Base-by-base conservation (phyloP, 2,797 vertebrate genomes). In the Anisognathus igniventris region DNA sequence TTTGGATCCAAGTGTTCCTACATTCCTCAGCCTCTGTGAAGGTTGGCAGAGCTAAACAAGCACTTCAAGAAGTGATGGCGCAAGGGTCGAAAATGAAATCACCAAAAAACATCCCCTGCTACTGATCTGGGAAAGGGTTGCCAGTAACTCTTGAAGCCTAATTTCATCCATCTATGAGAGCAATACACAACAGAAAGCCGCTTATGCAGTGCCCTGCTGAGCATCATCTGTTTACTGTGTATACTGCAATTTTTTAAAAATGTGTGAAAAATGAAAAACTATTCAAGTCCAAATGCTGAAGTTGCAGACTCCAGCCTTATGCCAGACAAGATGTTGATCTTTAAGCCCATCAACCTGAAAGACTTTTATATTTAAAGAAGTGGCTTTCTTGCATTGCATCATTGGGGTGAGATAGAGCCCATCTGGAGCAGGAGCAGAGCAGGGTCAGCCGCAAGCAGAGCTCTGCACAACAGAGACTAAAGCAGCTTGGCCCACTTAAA, bases 141-240 rank as follows among this genome's bases (percentile, higher is more conserved):
- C 79, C 85, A 88, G 82, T 74, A 53, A 70, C 70, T 91, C 70
- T 61, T 31, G 56, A 93, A 94, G 80, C 82, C 66, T 81, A 79
- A 93, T 92, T 95, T 91, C 82, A 91, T 80, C 94, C 86, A 74
- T 89, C 47, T 61, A 75, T 1, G 16, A 71, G 40, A 93, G 85
- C 61, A 78, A 85, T 27, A 54, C 74, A 71, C 78, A 95, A 56
- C 62, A 95, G 96, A 91, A 97, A 96, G 73, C 87, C 44, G 85
- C 95, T 93, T 96, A 93, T 80, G 57, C 90, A 81, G 77, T 85
- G 93, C 88, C 96, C 94, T 95, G 93, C 94, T 95, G 96, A 96
- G 96, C 92, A 96, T 94, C 94, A 96, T 96, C 97, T 97, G 96
- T 90, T 94, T 93, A 70, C 62, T 70, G 74, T 89, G 67, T 82